Conservation (phyloP, 2,113 vertebrate genomes). For the Actenoides lindsayi region DNA sequence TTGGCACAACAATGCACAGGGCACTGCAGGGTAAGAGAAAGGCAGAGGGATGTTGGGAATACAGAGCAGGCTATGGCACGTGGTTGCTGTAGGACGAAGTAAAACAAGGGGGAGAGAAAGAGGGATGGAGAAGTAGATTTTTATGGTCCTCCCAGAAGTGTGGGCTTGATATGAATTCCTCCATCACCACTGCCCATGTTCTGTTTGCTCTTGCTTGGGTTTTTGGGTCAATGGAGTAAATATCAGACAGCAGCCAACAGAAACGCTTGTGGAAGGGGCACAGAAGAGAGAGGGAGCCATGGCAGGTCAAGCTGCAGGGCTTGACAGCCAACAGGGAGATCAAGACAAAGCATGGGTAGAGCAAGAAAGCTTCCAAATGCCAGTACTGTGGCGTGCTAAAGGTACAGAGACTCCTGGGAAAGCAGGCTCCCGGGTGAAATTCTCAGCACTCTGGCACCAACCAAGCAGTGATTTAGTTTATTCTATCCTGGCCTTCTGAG, state of each 20-base stretch:
- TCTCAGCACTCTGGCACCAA: neutral
- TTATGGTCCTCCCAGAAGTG: neutral
- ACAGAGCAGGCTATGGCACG: neutral
- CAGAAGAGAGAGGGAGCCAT: neutral
- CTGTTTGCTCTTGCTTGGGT: neutral
- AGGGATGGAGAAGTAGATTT: neutral
- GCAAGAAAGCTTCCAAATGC: neutral
- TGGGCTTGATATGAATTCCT: neutral
- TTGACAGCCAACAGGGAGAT: neutral
- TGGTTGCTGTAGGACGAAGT: neutral
- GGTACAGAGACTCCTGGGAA: neutral
- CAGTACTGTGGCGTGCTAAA: neutral
- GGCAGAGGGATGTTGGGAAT: neutral
- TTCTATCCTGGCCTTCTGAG: neutral
- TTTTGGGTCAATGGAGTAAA: neutral
- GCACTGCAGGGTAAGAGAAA: neutral
- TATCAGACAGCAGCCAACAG: neutral
- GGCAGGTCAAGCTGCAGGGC: neutral
- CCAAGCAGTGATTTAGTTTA: neutral
- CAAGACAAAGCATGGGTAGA: neutral
- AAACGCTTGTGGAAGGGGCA: neutral
- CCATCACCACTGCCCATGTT: neutral
- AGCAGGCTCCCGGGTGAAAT: neutral
- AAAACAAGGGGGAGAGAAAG: neutral
- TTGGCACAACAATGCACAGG: accelerated